Evolutionary conservation across 2,888 invertebrate species (phyloP).

Genomic region (Antheraea yamamai): DNA sequence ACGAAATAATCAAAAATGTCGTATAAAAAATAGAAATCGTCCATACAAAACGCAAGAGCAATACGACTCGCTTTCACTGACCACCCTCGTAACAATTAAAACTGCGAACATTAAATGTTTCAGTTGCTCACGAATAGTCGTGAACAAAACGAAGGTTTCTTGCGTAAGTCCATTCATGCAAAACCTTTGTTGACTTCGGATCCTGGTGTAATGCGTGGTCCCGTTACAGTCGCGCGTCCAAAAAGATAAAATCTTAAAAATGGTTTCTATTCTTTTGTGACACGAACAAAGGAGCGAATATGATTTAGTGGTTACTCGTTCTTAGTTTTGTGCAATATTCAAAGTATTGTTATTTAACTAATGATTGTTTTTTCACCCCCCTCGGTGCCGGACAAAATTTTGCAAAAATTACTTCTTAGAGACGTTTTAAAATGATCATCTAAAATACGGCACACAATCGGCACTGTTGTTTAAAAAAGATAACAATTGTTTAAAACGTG

Average conservation of each 20-base stretch:
- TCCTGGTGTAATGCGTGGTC: slow-evolving; percentile 55
- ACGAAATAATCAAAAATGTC: background rate
- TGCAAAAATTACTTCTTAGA: background rate
- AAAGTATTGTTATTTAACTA: background rate
- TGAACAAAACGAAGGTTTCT: slow-evolving; percentile 64
- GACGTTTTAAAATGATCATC: background rate
- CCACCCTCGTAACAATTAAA: slow-evolving; percentile 67
- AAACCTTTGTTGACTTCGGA: slow-evolving; percentile 65
- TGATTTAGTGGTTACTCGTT: slow-evolving; percentile 70
- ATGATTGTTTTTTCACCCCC: slow-evolving; percentile 10
- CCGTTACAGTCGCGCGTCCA: slow-evolving; percentile 69
- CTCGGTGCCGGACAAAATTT: background rate
- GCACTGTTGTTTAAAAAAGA: background rate
- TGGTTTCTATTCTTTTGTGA: slow-evolving; percentile 68
- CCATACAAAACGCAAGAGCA: slow-evolving; percentile 36
- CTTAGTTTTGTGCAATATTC: slow-evolving; percentile 31
- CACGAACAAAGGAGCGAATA: slow-evolving; percentile 62
- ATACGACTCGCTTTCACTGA: slow-evolving; percentile 66
- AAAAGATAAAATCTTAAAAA: slow-evolving; percentile 65
- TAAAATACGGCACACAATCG: background rate
- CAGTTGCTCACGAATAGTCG: slow-evolving; percentile 65
- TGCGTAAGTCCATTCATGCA: slow-evolving; percentile 73
- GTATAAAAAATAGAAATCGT: slow-evolving; percentile 25
- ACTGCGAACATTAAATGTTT: slow-evolving; percentile 57
- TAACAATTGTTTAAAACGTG: background rate